Percentiles rank a stretch among this genome's conserved stretches.
These are phyloP conservation scores for Andrena haemorrhoa DNA, from an alignment of 2,888 invertebrate genomes.

Conservation along the genomic window DNA sequence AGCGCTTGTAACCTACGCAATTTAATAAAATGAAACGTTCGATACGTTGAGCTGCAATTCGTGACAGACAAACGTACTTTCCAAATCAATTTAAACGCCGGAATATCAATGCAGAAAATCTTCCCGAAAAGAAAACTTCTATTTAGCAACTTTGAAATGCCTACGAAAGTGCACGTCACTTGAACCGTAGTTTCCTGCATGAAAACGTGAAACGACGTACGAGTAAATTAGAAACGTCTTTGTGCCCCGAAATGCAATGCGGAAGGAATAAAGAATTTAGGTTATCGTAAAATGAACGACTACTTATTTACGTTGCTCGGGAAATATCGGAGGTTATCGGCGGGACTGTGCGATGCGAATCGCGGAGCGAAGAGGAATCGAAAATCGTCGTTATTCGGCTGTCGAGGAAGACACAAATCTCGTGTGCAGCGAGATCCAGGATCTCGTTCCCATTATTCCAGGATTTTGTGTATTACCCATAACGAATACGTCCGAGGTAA, in stretches of 20 bases:
- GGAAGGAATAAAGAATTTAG: background rate
- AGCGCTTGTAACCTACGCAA: background rate
- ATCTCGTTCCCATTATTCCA: conserved; percentile 68
- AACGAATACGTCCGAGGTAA: conserved; percentile 66
- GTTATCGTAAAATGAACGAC: conserved; percentile 37
- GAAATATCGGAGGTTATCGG: conserved; percentile 58
- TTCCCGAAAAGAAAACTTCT: conserved; percentile 2
- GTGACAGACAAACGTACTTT: conserved; percentile 12
- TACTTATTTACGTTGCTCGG: conserved; percentile 21
- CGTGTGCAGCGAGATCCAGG: conserved; percentile 54
- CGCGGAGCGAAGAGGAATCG: conserved; percentile 33
- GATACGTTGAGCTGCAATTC: background rate
- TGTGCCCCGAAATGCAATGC: background rate
- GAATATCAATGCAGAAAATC: background rate
- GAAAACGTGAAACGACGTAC: background rate
- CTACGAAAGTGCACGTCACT: background rate
- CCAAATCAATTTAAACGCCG: background rate
- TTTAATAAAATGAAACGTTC: conserved; percentile 27
- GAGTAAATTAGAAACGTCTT: background rate
- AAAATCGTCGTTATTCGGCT: conserved; percentile 64
- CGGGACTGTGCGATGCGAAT: conserved; percentile 18
- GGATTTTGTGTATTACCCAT: conserved; percentile 69
- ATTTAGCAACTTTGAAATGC: conserved; percentile 2
- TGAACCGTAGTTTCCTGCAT: background rate
- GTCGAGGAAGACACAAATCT: conserved; percentile 67